Percentiles rank a stretch among this genome's conserved stretches.
These are phyloP conservation scores for Marmota monax DNA, from an alignment of 2,113 vertebrate species.

Conservation along the genomic window DNA sequence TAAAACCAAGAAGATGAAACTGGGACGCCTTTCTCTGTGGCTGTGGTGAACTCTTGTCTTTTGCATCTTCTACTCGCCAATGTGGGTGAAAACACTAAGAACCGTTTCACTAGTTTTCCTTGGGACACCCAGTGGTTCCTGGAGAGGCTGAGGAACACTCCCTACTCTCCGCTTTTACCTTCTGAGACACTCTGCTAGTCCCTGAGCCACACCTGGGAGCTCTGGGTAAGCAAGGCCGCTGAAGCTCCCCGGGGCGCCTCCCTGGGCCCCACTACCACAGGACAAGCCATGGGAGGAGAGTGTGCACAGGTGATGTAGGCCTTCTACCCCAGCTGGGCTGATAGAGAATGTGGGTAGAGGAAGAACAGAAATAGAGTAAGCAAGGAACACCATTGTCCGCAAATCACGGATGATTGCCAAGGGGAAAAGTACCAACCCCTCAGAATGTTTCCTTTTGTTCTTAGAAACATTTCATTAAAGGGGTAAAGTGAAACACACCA, in stretches of 20 bases:
- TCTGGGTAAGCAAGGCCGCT: not conserved
- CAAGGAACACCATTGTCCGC: not conserved
- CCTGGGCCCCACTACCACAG: accelerated
- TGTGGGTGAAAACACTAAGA: no score
- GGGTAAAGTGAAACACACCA: not conserved
- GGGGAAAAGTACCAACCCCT: slow-evolving; percentile 50
- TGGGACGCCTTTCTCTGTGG: not conserved
- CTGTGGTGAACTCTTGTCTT: not conserved
- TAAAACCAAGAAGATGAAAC: not conserved
- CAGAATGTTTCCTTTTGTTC: not conserved
- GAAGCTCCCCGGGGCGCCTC: accelerated
- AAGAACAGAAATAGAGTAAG: not conserved
- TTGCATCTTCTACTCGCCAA: not conserved
- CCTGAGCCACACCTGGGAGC: not conserved
- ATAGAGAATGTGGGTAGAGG: not conserved
- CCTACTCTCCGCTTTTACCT: not conserved
- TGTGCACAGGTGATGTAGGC: not conserved
- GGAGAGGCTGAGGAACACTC: no score
- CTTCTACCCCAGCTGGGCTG: not conserved
- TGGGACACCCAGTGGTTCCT: not conserved
- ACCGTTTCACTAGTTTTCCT: no score
- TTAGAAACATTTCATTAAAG: slow-evolving; percentile 51
- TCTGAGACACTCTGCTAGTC: not conserved
- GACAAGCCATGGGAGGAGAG: not conserved
- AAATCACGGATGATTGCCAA: slow-evolving; percentile 10